Evolutionary conservation across 2,797 vertebrate species (phyloP), one percentile per base, ranked within the genome.

Genomic region (Periparus ater): DNA sequence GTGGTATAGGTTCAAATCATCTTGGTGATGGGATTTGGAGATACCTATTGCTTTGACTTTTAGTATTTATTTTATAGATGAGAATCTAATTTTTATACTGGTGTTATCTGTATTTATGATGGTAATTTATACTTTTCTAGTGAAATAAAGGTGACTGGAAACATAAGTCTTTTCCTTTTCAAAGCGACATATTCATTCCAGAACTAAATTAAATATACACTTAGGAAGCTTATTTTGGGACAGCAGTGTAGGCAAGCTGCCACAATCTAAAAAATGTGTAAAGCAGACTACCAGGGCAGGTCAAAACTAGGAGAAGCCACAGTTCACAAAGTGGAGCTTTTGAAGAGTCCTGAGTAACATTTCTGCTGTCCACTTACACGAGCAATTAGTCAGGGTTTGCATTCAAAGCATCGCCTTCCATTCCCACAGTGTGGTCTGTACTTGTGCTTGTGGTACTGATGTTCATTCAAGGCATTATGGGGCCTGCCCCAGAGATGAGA

Each of bases 111-210:
- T 98, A 98, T 98, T 98, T 98, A 96, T 97, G 60, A 90, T 79
- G 60, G 77, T 98, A 97, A 98, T 98, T 98, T 98, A 97, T 98
- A 96, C 96, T 98, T 97, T 98, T 97, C 45, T 97, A 95, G 20
- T 95, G 62, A 98, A 98, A 98, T 98, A 98, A 98, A 98, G 97
- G 97, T 98, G 96, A 97, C 78, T 97, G 97, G 96, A 88, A 96
- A 97, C 86, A 89, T 18, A 95, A 47, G 30, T 42, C n/a, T 88
- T 94, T 83, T 84, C 13, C 14, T 77, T 89, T 93, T 88, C 63
- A 78, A 71, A 94, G 85, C 61, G 13, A 63, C 50, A 22, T 7
- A 51, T 81, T 91, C 2, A 67, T 88, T 75, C 21, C 55, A 88
- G 51, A 70, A 50, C 15, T 72, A 47, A 80, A 60, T 72, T 55